Base-by-base conservation (phyloP, 2,797 vertebrate genomes). In the Peromyscus eremicus region DNA sequence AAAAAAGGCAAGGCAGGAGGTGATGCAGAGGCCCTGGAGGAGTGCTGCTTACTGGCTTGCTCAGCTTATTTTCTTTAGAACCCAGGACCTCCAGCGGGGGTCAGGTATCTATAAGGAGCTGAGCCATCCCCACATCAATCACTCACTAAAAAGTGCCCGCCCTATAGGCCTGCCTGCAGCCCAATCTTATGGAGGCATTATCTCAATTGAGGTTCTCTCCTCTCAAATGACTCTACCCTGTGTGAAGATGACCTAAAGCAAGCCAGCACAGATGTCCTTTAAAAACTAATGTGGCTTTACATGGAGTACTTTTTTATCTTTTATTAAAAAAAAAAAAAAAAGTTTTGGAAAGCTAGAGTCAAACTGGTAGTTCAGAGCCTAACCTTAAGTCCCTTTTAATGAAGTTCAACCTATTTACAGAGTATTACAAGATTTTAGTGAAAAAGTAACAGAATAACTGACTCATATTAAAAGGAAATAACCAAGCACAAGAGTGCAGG, bases 381-480 rank as follows among this genome's bases (percentile, higher is more conserved):
- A 75, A 85, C 87, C 55, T 37, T 29, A 93, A 84, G 14, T 62
- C 73, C n/a, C 62, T 92, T 62, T 91, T 64, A 75, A 95, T 90
- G 10, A 94, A 94, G 49, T 92, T 52, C 25, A 92, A 80, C 76
- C 37, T 76, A 49, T 76, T 84, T 88, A 89, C 3, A 37, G 68
- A 92, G 49, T 13, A 91, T 64, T 75, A 64, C 43, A 83, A 94
- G 40, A 89, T 75, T 79, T 95, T 73, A 94, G n/a, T 75, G 17
- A 96, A 93, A 94, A 94, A 92, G 81, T 89, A 71, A 85, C 32
- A 94, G 10, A 92, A n/a, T 85, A 91, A 91, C 2, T 89, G 62
- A 81, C 11, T 95, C 94, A 34, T 62, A 66, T 87, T 32, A 93
- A 95, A 93, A 88, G n/a, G 5, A 94, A 80, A 84, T 8, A 34